A percentile compares a stretch with the other conserved stretches of the same genome.
phyloP scores from a whole-genome alignment of 2,113 vertebrate species.

The Amazona vittata region DNA sequence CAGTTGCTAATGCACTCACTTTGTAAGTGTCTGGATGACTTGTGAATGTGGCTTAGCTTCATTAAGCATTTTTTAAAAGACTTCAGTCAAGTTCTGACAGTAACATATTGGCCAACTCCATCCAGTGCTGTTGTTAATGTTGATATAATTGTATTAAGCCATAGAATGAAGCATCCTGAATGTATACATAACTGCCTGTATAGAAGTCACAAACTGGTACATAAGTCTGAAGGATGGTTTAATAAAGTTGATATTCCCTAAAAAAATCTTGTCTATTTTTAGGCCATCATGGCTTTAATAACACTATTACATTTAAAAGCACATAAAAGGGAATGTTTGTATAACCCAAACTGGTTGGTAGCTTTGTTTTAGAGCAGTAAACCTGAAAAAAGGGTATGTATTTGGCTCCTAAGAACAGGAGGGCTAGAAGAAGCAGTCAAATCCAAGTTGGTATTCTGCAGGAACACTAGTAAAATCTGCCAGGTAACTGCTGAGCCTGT shows the following conservation, averaged over 20 bases:
- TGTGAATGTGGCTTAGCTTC: neutral
- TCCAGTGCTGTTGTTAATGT: neutral
- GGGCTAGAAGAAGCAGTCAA: neutral
- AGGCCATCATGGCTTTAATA: neutral
- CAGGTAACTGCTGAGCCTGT: neutral
- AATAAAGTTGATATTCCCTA: slow-evolving; percentile 23
- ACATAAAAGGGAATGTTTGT: neutral
- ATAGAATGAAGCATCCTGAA: neutral
- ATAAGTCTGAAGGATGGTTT: neutral
- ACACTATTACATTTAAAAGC: neutral
- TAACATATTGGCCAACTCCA: neutral
- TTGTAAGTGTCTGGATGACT: neutral
- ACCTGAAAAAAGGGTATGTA: neutral
- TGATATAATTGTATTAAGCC: neutral
- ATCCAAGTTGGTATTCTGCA: neutral
- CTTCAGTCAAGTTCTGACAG: neutral
- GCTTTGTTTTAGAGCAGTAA: neutral
- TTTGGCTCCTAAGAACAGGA: neutral
- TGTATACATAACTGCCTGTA: fast-evolving
- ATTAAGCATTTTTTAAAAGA: neutral
- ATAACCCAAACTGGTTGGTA: fast-evolving
- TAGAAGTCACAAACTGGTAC: neutral
- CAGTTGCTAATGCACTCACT: neutral
- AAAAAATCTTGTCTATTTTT: neutral
- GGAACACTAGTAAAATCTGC: neutral